A percentile compares a stretch with the other conserved stretches of the same genome.
These are phyloP conservation scores for Cynodonichthys magdalenae DNA, from an alignment of 2,797 vertebrate species.

Conservation along the genomic window DNA sequence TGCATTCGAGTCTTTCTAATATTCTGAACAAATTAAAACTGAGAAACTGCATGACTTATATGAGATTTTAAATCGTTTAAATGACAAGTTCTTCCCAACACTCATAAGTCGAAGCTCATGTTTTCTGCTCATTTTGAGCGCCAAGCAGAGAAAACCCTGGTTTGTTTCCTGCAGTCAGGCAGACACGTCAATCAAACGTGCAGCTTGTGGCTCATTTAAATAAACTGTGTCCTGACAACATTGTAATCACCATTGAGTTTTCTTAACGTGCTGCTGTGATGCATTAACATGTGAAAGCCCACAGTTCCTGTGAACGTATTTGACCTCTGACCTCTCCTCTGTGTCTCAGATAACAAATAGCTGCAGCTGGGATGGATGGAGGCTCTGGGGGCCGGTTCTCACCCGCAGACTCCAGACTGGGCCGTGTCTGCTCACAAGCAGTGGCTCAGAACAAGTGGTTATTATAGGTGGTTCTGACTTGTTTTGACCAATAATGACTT, in stretches of 20 bases:
- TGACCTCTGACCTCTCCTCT: slow-evolving; percentile 85
- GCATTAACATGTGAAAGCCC: slow-evolving; percentile 88
- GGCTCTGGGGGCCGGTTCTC: slow-evolving; percentile 63
- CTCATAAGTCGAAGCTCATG: neutral
- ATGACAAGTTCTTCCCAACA: slow-evolving; percentile 3
- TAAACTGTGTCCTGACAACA: slow-evolving; percentile 48
- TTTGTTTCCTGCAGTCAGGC: slow-evolving; percentile 28
- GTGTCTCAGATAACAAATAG: slow-evolving; percentile 84
- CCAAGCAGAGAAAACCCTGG: slow-evolving; percentile 6
- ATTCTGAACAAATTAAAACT: slow-evolving; percentile 4
- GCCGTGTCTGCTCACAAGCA: slow-evolving; percentile 52
- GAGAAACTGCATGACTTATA: neutral
- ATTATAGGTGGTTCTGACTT: slow-evolving; percentile 63
- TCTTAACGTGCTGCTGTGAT: slow-evolving; percentile 40
- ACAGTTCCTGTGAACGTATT: slow-evolving; percentile 86
- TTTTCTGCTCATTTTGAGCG: slow-evolving; percentile 10
- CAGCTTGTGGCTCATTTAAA: slow-evolving; percentile 44
- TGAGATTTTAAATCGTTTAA: neutral
- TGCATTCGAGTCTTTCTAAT: neutral
- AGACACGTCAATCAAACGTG: slow-evolving; percentile 47
- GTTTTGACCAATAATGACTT: slow-evolving; percentile 56
- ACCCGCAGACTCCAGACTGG: slow-evolving; percentile 56
- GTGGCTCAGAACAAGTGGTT: slow-evolving; percentile 67
- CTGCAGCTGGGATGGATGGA: slow-evolving; percentile 80
- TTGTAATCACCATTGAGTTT: slow-evolving; percentile 57